A percentile compares a stretch with the other conserved stretches of the same genome.
Evolutionary conservation across 2,113 vertebrate genomes (phyloP).

Genomic region (Gopherus flavomarginatus): DNA sequence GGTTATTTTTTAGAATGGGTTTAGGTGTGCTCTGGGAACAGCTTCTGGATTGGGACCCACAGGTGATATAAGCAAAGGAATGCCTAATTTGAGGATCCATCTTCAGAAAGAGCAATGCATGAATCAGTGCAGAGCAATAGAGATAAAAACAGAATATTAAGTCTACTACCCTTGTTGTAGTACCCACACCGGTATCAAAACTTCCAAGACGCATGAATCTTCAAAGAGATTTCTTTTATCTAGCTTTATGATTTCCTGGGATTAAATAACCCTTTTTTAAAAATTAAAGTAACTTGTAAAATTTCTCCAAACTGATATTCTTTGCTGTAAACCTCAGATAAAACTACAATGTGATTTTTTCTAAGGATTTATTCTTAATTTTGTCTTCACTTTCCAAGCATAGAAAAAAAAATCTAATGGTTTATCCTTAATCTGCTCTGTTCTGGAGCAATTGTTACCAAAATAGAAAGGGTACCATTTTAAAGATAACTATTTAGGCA

Average conservation of each 20-base stretch:
- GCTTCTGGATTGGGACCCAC: no score
- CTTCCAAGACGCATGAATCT: no score
- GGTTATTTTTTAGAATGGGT: no score
- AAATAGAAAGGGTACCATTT: neutral
- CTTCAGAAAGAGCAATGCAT: no score
- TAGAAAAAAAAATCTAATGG: fast-evolving
- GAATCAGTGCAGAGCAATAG: no score
- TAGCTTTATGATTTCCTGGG: neutral
- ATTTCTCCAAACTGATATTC: neutral
- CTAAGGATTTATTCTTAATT: neutral
- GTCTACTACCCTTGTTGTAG: no score
- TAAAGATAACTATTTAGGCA: neutral
- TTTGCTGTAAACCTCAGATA: neutral
- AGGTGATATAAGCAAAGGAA: no score
- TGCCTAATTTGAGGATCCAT: no score
- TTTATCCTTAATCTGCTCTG: fast-evolving
- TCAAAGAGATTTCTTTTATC: neutral
- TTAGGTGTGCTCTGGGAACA: no score
- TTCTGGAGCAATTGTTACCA: neutral
- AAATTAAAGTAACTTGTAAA: neutral
- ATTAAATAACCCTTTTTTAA: neutral
- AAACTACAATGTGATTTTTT: neutral
- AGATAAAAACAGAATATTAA: no score
- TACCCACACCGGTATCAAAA: no score
- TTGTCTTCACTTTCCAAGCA: neutral